Evolutionary conservation across 2,113 vertebrate genomes (phyloP).

Genomic region (Tiliqua scincoides): DNA sequence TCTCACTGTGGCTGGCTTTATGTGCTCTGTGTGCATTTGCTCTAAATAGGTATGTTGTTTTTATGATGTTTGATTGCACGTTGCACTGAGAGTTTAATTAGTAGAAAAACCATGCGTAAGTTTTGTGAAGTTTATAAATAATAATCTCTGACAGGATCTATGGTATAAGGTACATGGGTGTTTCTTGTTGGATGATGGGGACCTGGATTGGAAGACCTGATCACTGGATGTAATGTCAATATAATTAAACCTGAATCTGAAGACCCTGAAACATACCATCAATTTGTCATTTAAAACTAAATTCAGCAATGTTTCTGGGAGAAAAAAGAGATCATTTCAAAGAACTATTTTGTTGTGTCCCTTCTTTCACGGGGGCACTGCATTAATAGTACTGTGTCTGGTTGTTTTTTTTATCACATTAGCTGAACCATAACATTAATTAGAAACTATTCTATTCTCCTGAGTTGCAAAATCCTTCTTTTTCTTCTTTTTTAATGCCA

Average conservation of each 20-base stretch:
- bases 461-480: conserved; percentile 35
- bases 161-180: too few relatives aligned
- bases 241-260: background rate
- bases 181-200: background rate
- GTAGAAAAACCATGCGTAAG: background rate
- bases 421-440: conserved; percentile 35
- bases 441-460: conserved; percentile 24
- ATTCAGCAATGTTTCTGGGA: background rate
- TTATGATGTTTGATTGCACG: background rate
- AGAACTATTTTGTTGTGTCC: background rate
- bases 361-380: background rate
- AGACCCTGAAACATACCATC: background rate
- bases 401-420: conserved; percentile 25
- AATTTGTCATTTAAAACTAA: background rate
- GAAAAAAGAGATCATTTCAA: background rate
- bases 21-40: background rate
- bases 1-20: background rate
- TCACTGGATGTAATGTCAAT: background rate
- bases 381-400: background rate
- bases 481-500: background rate
- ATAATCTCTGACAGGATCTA: background rate
- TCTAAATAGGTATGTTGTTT: background rate
- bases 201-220: background rate
- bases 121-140: background rate
- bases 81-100: background rate